Percentiles rank a stretch among this genome's conserved stretches.
These are phyloP conservation scores for Brenthis hecate DNA, from an alignment of 2,888 invertebrate genomes.

Conservation along the genomic window DNA sequence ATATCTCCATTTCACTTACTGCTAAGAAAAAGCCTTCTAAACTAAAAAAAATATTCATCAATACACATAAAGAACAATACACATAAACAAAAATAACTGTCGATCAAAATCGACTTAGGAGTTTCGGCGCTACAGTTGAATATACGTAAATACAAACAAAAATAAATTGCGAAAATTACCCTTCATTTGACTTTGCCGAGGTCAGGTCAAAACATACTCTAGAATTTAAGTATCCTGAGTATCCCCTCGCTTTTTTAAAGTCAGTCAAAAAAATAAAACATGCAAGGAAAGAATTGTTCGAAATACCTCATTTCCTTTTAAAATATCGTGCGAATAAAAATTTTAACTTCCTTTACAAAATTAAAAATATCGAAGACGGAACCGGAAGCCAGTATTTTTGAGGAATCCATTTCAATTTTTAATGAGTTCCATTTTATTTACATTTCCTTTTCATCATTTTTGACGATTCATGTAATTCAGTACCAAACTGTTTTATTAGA, in stretches of 20 bases:
- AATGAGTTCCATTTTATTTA: slow-evolving; percentile 13
- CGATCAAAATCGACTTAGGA: too few species aligned
- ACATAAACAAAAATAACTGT: too few species aligned
- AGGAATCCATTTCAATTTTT: slow-evolving; percentile 24
- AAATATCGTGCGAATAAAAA: slow-evolving; percentile 6
- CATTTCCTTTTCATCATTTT: slow-evolving; percentile 10
- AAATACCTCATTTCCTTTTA: slow-evolving; percentile 11
- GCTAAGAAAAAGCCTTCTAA: too few species aligned
- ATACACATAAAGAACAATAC: too few species aligned
- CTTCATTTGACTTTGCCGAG: too few species aligned
- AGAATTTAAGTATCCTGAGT: background rate
- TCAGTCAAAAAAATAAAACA: background rate
- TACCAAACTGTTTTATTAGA: background rate
- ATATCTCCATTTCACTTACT: too few species aligned
- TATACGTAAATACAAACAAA: too few species aligned
- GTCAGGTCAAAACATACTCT: too few species aligned
- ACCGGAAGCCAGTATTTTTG: slow-evolving; percentile 17
- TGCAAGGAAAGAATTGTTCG: background rate
- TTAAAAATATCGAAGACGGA: slow-evolving; percentile 15
- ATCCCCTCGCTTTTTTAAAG: background rate
- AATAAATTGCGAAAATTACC: too few species aligned
- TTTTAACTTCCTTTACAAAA: slow-evolving; percentile 19
- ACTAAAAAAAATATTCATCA: too few species aligned
- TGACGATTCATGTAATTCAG: background rate
- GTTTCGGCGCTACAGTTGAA: too few species aligned